Base-by-base conservation (phyloP, 2,797 vertebrate genomes). In the Ataeniobius toweri region DNA sequence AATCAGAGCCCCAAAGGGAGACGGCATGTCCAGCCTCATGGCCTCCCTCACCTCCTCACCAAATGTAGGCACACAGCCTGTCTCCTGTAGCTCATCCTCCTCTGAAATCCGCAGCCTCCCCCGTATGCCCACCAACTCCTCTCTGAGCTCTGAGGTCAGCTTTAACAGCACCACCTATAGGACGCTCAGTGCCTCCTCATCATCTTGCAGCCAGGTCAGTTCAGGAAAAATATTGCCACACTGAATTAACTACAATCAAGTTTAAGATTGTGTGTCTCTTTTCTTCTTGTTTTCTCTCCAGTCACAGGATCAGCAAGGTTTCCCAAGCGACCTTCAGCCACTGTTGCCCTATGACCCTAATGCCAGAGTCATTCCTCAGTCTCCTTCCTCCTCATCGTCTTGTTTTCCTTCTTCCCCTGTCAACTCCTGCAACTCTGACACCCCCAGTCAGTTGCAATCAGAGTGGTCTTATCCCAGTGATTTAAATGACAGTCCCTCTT, bases 1-100 rank as follows among this genome's bases (percentile, higher is more conserved):
- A 91, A 99, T 99, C 91, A 90, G 97, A 77, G 97, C 97, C 0
- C 97, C 98, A 24, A 96, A 92, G 68, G 97, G 97, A 36, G 95
- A 96, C 8, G 96, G 97, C 41, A 95, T 98, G 46, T 96, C 96
- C 5, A 96, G 96, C 78, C 96, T 98, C 91, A 97, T 97, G 95
- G 95, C 95, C 44, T 96, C 96, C n/a, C 93, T 98, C 44, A 96
- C 97, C 5, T 94, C 93, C 82, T 96, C 95, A 78, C 94, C 96
- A 88, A 95, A 90, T 0, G 91, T 93, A 70, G 2, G 79, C 4
- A 7, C 39, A 80, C 94, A 94, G 56, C 86, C 96, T 75, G 91
- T 93, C 0, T 94, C 94, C 82, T 18, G 76, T 93, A 56, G 93
- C 92, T 87, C 77, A 83, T n/a, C 90, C 91, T 74, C 80, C 96